phyloP scores from a whole-genome alignment of 2,797 vertebrate genomes.

The Spinus pinus region DNA sequence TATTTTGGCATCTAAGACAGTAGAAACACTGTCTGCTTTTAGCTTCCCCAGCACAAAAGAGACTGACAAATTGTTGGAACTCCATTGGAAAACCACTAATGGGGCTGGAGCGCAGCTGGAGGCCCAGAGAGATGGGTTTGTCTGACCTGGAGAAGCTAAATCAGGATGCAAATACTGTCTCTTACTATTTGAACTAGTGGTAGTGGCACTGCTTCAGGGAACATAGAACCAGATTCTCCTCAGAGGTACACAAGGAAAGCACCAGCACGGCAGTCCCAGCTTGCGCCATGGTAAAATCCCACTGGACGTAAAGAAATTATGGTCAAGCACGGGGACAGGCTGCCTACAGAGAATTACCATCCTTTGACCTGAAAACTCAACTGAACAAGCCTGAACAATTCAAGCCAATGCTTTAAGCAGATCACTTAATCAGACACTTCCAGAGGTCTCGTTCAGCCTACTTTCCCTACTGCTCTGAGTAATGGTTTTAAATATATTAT shows the following conservation, averaged over 20 bases:
- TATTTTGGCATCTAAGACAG: not conserved
- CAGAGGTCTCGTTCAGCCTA: not conserved
- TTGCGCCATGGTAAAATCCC: fast-evolving
- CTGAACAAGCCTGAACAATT: not conserved
- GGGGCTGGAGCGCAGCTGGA: not conserved
- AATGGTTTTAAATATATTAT: slow-evolving; percentile 9
- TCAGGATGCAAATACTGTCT: not conserved
- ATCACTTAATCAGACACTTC: not conserved
- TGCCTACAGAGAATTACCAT: not conserved
- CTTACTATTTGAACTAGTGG: not conserved
- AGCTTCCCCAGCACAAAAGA: not conserved
- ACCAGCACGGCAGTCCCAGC: fast-evolving
- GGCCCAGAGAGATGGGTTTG: not conserved
- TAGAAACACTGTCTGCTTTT: not conserved
- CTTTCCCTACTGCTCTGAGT: not conserved
- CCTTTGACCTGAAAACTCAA: not conserved
- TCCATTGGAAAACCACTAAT: not conserved
- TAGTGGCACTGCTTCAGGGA: not conserved
- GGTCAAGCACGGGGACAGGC: not conserved
- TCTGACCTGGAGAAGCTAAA: not conserved
- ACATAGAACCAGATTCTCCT: not conserved
- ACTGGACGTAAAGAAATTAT: not conserved
- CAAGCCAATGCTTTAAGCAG: not conserved
- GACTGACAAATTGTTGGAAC: not conserved
- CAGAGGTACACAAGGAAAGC: not conserved